phyloP scores from a whole-genome alignment of 2,888 invertebrate genomes.

The Pherbina coryleti region DNA sequence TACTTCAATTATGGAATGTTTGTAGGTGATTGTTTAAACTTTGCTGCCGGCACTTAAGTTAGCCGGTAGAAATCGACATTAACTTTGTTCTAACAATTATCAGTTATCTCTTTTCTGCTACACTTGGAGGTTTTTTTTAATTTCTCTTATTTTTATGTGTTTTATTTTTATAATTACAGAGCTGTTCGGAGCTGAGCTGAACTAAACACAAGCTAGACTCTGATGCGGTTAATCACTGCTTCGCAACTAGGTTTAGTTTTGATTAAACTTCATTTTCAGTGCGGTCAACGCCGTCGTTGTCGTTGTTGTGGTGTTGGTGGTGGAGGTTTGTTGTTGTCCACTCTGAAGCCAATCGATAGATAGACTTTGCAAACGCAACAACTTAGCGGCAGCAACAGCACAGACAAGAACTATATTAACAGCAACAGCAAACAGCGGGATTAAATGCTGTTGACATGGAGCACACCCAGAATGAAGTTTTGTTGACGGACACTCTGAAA shows the following conservation, averaged over 20 bases:
- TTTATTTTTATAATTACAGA: slow-evolving; percentile 6
- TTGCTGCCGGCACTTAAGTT: background rate
- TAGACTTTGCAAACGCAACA: background rate
- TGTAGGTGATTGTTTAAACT: background rate
- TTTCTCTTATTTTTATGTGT: background rate
- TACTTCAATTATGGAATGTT: no score
- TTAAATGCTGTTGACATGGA: slow-evolving; percentile 32
- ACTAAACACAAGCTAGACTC: background rate
- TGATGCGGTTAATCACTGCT: slow-evolving; percentile 39
- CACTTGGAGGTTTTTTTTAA: background rate
- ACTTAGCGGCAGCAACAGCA: background rate
- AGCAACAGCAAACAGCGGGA: background rate
- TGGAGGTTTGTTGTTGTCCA: slow-evolving; percentile 9
- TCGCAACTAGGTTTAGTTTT: slow-evolving; percentile 33
- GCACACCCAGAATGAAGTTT: slow-evolving; percentile 26
- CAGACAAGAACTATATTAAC: background rate
- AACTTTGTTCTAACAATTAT: background rate
- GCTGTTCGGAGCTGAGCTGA: background rate
- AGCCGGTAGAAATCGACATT: background rate
- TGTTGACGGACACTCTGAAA: slow-evolving; percentile 59
- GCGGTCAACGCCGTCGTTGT: slow-evolving; percentile 17
- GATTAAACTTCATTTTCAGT: slow-evolving; percentile 21
- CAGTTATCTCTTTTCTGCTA: slow-evolving; percentile 7
- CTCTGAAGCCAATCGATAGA: background rate
- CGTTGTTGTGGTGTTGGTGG: slow-evolving; percentile 21